Base-by-base conservation (phyloP, 2,888 invertebrate species). In the Clanis bilineata region DNA sequence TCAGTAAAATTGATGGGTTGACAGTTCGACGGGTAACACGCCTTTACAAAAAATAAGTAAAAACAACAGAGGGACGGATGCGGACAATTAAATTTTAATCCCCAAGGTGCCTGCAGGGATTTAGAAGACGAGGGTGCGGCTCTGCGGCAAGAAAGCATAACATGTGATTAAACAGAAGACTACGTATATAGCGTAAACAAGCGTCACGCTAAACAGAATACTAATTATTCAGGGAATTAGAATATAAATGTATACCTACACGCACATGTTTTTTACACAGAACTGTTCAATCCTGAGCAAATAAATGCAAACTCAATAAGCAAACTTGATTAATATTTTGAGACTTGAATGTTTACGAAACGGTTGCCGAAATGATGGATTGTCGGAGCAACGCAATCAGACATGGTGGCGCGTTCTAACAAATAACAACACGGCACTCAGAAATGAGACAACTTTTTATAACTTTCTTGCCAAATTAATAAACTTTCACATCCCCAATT, bases 41-140 rank as follows among this genome's bases (percentile, higher is more conserved):
- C 43, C 32, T 36, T 62, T 56, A 39, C 25, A 47, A 61, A 61
- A 62, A 63, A 62, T 47, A 44, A 41, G 62, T 38, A 38, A 23
- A 25, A 15, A 28, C 10, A 38, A 41, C 47, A 25, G 60, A 62
- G 47, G 4, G 45, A 22, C 44, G 45, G 22, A 28, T 25, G 63
- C 55, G 61, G 61, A 25, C 60, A 67, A 67, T 71, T 72, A 66
- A 57, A 44, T 64, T 60, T 58, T 62, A 65, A 63, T 62, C 57
- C 58, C 51, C 9, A 9, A 18, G 28, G 28, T 28, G 51, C 36
- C n/a, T 43, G 47, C 36, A 38, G 57, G 51, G 51, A 51, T 51
- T 51, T 18, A 28, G 28, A 2, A 51, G 51, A 51, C 28, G 51
- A 51, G 51, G 51, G 51, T 51, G 51, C 28, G 51, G 18, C 25